Evolutionary conservation across 2,888 invertebrate genomes (phyloP), one percentile per base, ranked within the genome.

Genomic region (Apamea epomidion): DNA sequence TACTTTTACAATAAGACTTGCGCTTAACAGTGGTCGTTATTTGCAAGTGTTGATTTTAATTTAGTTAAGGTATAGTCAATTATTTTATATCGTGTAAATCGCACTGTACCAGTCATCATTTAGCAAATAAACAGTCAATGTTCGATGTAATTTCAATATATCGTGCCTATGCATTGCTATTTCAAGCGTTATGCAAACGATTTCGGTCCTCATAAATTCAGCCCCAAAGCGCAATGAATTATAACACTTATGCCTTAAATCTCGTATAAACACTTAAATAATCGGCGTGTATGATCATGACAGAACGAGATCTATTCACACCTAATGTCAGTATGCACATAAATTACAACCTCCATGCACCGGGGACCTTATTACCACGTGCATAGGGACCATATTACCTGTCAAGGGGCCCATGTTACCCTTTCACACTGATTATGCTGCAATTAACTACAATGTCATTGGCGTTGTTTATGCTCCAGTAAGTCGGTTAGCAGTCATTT

Each of bases 381-480:
- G 0, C 0, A 71, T 91, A 92, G 54, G 78, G 91, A 51, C 74
- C 69, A 90, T 75, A 86, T 82, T 89, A 71, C 65, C 48, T 2
- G 42, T 45, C 2, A 29, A 72, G 74, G 74, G 81, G 76, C 29
- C 80, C 81, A 81, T 86, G 88, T 89, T 90, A 91, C 87, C 91
- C 91, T 92, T 92, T 92, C 90, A 91, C 89, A 89, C 85, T 86
- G 70, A 87, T 87, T 88, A 84, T 78, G 42, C 83, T 48, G 76
- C 83, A 89, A 92, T 92, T 92, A 92, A 78, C 58, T 69, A 73
- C 91, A 91, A 91, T 93, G 92, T 89, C 91, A 91, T 87, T 91
- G 88, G 84, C 83, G 75, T 85, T 51, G 80, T 88, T 88, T 87
- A 85, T 82, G 81, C 58, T 78, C 45, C 71, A 76, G 82, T 87